Conservation (phyloP, 64 coral and sea anemone genomes). For the Montipora cactus region DNA sequence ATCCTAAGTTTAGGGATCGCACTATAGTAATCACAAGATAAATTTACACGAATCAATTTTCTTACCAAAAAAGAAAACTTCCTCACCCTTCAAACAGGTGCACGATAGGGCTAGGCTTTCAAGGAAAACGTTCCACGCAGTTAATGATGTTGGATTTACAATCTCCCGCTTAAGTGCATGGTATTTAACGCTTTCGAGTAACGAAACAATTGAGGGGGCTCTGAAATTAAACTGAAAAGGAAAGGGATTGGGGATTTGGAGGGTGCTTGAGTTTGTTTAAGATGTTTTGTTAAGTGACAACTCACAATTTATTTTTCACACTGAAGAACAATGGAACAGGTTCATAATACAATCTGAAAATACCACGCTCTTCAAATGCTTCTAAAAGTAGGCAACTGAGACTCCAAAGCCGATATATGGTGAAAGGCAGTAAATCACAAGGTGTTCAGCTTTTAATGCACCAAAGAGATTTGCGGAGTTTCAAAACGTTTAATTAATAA, state of each 20-base stretch:
- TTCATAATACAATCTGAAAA: not conserved
- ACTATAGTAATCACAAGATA: not conserved
- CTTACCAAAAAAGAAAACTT: not conserved
- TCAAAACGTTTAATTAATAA: constrained; percentile 4
- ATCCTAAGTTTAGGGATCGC: not conserved
- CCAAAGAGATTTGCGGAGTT: constrained; percentile 20
- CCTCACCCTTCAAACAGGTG: constrained; percentile 2
- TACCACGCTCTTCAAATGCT: not conserved
- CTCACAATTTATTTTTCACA: not conserved
- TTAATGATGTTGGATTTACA: not conserved
- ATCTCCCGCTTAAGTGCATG: not conserved
- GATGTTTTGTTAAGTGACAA: not conserved
- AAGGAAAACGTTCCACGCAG: not conserved
- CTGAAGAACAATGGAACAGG: constrained; percentile 29
- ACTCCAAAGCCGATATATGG: not conserved
- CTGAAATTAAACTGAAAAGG: no score
- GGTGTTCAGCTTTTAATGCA: not conserved
- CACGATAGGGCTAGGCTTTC: not conserved
- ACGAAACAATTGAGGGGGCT: no score
- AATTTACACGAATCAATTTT: not conserved
- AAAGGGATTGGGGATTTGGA: no score
- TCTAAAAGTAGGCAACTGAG: not conserved
- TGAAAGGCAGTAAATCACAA: not conserved
- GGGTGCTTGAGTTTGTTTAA: not conserved
- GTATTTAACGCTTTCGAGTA: no score